phyloP scores from a whole-genome alignment of 2,113 vertebrate genomes.

The Ailuropoda melanoleuca region DNA sequence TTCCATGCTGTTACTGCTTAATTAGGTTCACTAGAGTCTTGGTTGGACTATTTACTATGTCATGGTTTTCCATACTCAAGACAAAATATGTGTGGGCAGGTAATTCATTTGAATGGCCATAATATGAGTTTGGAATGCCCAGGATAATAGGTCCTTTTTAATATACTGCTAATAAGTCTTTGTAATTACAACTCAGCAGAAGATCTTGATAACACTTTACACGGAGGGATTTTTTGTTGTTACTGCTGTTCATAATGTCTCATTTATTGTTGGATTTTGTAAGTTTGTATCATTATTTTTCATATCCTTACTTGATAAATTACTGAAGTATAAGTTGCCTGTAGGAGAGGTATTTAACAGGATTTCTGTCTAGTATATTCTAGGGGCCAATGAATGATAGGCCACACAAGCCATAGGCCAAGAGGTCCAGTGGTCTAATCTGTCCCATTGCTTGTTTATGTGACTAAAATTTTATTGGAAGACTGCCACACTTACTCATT shows the following conservation, averaged over 20 bases:
- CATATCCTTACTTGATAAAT: slow-evolving; percentile 27
- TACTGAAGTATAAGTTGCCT: slow-evolving; percentile 2
- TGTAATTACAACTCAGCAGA: slow-evolving; percentile 70
- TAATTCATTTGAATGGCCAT: slow-evolving; percentile 67
- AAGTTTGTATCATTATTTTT: slow-evolving; percentile 56
- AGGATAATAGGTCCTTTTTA: slow-evolving; percentile 60
- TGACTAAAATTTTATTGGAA: slow-evolving; percentile 26
- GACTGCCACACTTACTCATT: neutral
- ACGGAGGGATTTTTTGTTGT: slow-evolving; percentile 9
- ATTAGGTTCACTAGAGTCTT: slow-evolving; percentile 75
- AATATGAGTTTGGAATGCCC: slow-evolving; percentile 63
- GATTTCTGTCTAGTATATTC: neutral
- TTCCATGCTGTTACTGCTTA: slow-evolving; percentile 59
- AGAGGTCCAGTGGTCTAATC: neutral
- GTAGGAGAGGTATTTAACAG: neutral
- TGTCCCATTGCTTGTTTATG: neutral
- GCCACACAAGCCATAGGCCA: no score
- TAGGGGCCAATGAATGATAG: neutral
- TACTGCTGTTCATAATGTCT: neutral
- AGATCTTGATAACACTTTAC: slow-evolving; percentile 56
- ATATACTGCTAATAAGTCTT: slow-evolving; percentile 69
- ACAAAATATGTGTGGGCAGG: slow-evolving; percentile 59
- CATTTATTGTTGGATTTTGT: slow-evolving; percentile 50
- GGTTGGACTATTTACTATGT: slow-evolving; percentile 54
- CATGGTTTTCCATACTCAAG: slow-evolving; percentile 53